These are phyloP conservation scores for Cricetomys ansorgei DNA, from an alignment of 2,113 vertebrate genomes.

Conservation along the genomic window DNA sequence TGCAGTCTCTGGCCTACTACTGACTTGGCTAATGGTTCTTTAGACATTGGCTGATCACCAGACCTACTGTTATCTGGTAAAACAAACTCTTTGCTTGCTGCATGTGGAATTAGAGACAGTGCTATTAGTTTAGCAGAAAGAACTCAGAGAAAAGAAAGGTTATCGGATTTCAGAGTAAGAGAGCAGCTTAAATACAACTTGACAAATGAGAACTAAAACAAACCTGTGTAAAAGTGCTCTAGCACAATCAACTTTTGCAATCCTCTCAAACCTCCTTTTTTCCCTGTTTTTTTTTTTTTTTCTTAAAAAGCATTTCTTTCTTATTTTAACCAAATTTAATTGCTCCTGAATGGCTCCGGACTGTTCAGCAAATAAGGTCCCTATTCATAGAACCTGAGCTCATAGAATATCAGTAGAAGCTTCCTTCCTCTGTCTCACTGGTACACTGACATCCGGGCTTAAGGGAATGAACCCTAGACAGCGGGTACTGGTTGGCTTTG, in stretches of 20 bases:
- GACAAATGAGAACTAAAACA: constrained; percentile 82
- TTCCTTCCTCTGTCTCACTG: constrained; percentile 80
- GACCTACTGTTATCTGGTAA: constrained; percentile 79
- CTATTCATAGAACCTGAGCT: constrained; percentile 76
- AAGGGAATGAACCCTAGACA: constrained; percentile 50
- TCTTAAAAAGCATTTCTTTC: constrained; percentile 72
- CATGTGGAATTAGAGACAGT: constrained; percentile 80
- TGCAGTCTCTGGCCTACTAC: constrained; percentile 73
- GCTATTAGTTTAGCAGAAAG: constrained; percentile 82
- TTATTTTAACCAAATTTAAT: constrained; percentile 80
- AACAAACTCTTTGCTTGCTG: constrained; percentile 80
- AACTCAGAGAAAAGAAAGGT: constrained; percentile 80
- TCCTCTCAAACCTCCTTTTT: constrained; percentile 70
- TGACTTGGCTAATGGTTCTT: constrained; percentile 74
- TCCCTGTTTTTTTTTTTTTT: constrained; percentile 50
- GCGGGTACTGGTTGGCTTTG: constrained; percentile 31
- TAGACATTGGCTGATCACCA: constrained; percentile 76
- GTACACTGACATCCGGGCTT: constrained; percentile 73
- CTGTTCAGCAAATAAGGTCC: constrained; percentile 76
- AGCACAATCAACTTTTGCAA: constrained; percentile 78
- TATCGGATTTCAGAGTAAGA: constrained; percentile 84
- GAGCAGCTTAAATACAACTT: constrained; percentile 80
- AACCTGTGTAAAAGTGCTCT: constrained; percentile 78
- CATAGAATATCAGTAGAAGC: constrained; percentile 71
- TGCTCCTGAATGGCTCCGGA: constrained; percentile 78